These are phyloP conservation scores for Leucophora obtusa DNA, from an alignment of 2,888 invertebrate genomes.

Conservation along the genomic window DNA sequence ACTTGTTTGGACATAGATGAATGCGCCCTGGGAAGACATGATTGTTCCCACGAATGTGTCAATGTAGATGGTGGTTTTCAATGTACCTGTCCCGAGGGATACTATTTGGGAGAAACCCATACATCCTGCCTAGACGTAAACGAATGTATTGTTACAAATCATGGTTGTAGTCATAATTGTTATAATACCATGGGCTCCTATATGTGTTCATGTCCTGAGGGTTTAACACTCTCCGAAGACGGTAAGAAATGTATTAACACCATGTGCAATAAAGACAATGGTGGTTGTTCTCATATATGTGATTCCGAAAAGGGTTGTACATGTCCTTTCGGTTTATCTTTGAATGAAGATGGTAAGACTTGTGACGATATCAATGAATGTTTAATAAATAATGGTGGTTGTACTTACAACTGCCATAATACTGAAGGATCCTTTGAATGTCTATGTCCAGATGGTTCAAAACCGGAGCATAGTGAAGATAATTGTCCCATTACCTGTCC, in stretches of 20 bases:
- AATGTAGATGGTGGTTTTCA: slow-evolving; percentile 81
- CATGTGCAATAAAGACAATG: slow-evolving; percentile 75
- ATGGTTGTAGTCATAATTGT: slow-evolving; percentile 74
- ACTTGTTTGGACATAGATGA: slow-evolving; percentile 79
- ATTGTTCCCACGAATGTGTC: slow-evolving; percentile 80
- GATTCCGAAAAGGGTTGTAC: slow-evolving; percentile 73
- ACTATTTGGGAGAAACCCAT: slow-evolving; percentile 73
- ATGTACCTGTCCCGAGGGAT: slow-evolving; percentile 81
- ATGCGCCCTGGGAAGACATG: slow-evolving; percentile 75
- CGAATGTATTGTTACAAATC: slow-evolving; percentile 71
- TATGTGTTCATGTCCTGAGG: slow-evolving; percentile 80
- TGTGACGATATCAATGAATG: slow-evolving; percentile 81
- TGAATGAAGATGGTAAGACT: slow-evolving; percentile 76
- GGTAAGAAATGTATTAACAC: slow-evolving; percentile 75
- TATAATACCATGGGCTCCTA: slow-evolving; percentile 79
- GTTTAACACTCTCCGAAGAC: slow-evolving; percentile 73
- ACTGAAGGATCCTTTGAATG: slow-evolving; percentile 81
- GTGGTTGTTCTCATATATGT: slow-evolving; percentile 80
- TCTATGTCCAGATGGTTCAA: slow-evolving; percentile 79
- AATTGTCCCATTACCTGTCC: slow-evolving; percentile 75
- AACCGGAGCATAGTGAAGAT: slow-evolving; percentile 79
- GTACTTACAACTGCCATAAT: slow-evolving; percentile 74
- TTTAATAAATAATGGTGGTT: slow-evolving; percentile 75
- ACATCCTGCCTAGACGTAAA: slow-evolving; percentile 73
- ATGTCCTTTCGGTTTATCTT: slow-evolving; percentile 78